Evolutionary conservation across 2,888 invertebrate species (phyloP).

Genomic region (Euzetes globulus): DNA sequence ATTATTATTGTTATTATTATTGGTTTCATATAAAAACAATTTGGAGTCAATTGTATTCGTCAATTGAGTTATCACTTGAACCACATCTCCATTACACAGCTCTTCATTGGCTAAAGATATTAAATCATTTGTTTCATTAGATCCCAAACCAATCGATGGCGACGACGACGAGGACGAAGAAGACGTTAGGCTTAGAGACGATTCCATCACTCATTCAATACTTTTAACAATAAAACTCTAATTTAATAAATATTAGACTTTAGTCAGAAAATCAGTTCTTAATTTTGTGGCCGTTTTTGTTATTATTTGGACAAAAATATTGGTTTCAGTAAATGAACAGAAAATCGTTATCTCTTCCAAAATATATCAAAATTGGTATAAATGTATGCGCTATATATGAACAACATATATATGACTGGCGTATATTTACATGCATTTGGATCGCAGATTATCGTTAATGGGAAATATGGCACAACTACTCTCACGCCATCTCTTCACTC

Average conservation of each 20-base stretch:
- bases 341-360: not conserved
- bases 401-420: not conserved
- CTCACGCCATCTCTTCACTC: not conserved
- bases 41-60: not conserved
- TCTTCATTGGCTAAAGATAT: slow-evolving; percentile 9
- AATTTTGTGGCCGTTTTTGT: too few relatives aligned
- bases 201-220: not conserved
- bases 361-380: not conserved
- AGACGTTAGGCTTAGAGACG: not conserved
- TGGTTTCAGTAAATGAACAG: not conserved
- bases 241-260: too few relatives aligned
- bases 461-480: slow-evolving; percentile 12
- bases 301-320: not conserved
- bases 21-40: not conserved
- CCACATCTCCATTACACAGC: slow-evolving; percentile 1
- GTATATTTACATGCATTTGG: not conserved
- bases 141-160: not conserved
- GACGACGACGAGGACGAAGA: slow-evolving; percentile 23
- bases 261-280: too few relatives aligned
- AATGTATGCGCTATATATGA: not conserved
- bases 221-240: not conserved
- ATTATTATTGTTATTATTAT: slow-evolving; percentile 19
- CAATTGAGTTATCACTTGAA: not conserved
- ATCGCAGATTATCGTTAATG: not conserved
- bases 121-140: not conserved